Conservation (phyloP, 2,888 invertebrate genomes). For the Clostera curtula region DNA sequence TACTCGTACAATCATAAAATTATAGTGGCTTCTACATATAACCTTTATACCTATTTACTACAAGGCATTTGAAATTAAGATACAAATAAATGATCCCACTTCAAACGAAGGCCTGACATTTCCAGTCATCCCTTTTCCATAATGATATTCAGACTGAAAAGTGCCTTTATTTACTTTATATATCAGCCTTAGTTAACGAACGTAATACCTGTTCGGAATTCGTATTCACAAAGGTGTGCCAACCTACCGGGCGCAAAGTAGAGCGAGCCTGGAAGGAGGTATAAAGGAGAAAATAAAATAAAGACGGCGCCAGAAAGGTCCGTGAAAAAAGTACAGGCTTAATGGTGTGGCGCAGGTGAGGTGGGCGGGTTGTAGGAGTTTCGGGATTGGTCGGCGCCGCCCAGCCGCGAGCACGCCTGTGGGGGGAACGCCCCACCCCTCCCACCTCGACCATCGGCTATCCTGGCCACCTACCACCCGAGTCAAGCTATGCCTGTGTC, state of each 20-base stretch:
- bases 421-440: constrained; percentile 33
- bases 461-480: constrained; percentile 66
- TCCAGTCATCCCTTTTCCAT: constrained; percentile 1
- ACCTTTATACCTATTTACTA: too few species aligned
- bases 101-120: constrained; percentile 2
- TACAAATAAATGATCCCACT: too few species aligned
- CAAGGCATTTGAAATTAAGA: too few species aligned
- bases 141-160: constrained; percentile 23
- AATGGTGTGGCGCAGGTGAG: constrained; percentile 73
- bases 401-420: constrained; percentile 63
- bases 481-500: constrained; percentile 72
- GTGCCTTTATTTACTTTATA: constrained; percentile 69
- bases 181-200: constrained; percentile 70
- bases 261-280: constrained; percentile 69
- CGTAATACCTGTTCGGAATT: constrained; percentile 70
- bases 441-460: constrained; percentile 62
- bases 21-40: too few species aligned
- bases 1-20: too few species aligned
- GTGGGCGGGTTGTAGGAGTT: constrained; percentile 67
- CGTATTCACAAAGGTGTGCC: constrained; percentile 73
- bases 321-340: constrained; percentile 72
- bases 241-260: constrained; percentile 73
- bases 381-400: constrained; percentile 69
- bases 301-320: constrained; percentile 71
- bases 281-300: constrained; percentile 74